Evolutionary conservation across 2,888 invertebrate species (phyloP).

Genomic region (Carabus problematicus): DNA sequence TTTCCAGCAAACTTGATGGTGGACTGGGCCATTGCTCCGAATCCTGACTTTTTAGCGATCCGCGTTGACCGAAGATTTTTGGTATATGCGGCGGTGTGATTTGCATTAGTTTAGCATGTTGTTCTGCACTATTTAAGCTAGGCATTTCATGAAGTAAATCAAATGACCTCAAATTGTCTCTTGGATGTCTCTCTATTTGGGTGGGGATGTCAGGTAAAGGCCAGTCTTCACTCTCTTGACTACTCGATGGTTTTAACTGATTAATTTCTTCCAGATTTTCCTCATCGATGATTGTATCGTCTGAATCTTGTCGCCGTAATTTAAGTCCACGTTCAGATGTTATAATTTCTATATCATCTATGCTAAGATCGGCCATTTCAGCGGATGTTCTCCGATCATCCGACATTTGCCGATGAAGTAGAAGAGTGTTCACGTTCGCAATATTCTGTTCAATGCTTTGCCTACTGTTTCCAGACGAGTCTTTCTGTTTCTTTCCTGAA

Average conservation of each 20-base stretch:
- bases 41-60: constrained; percentile 64
- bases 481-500: constrained; percentile 37
- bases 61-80: constrained; percentile 57
- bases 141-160: constrained; percentile 58
- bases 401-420: constrained; percentile 68
- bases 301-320: constrained; percentile 57
- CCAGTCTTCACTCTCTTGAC: constrained; percentile 80
- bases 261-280: constrained; percentile 55
- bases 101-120: constrained; percentile 57
- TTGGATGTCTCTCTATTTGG: constrained; percentile 53
- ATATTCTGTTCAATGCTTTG: constrained; percentile 50
- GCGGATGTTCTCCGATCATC: constrained; percentile 84
- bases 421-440: constrained; percentile 53
- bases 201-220: constrained; percentile 74
- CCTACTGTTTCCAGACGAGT: constrained; percentile 44
- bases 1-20: constrained; percentile 74
- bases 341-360: constrained; percentile 66
- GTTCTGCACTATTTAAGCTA: constrained; percentile 58
- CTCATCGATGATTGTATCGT: constrained; percentile 60
- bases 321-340: constrained; percentile 58
- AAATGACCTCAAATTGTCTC: constrained; percentile 44
- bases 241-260: constrained; percentile 59
- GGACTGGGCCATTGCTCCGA: constrained; percentile 85
- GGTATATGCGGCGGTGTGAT: constrained; percentile 56
- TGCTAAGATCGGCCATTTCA: constrained; percentile 84